These are phyloP conservation scores for Cecropterus lyciades DNA, from an alignment of 1,140 invertebrate species.

Conservation along the genomic window DNA sequence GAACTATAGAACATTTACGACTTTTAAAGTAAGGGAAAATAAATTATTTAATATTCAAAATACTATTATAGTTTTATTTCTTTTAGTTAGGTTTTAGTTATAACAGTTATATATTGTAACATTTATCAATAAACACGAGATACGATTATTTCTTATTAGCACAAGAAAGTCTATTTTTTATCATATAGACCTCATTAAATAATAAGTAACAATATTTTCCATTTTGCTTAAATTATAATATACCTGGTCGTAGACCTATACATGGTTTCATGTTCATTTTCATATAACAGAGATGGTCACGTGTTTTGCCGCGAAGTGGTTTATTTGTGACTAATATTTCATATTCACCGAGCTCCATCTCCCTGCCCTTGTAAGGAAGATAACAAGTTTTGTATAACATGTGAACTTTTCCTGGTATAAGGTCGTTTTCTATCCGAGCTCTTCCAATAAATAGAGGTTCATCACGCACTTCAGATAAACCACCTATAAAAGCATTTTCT, in stretches of 20 bases:
- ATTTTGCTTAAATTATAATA: no score
- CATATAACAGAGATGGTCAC: constrained; percentile 12
- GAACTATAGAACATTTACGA: no score
- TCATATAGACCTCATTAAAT: no score
- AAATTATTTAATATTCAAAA: no score
- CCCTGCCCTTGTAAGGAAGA: constrained; percentile 33
- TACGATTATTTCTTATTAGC: no score
- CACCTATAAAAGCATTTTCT: constrained; percentile 87
- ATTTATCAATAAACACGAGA: no score
- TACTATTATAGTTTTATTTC: no score
- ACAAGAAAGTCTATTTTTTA: no score
- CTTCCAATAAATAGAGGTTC: constrained; percentile 87
- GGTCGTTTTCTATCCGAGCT: constrained; percentile 84
- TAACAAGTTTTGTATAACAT: constrained; percentile 42
- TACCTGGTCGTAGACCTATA: not conserved
- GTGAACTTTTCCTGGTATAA: constrained; percentile 89
- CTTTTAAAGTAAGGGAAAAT: no score
- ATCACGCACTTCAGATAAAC: constrained; percentile 85
- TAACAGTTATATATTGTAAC: no score
- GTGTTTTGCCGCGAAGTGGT: constrained; percentile 5
- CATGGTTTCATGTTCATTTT: constrained; percentile 33
- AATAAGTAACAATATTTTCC: no score
- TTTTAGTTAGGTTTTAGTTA: no score
- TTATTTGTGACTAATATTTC: constrained; percentile 42
- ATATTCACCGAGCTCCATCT: constrained; percentile 28